A percentile compares a stretch with the other conserved stretches of the same genome.
Conservation (phyloP, 2,797 vertebrate species). For the Alectoris magna region DNA sequence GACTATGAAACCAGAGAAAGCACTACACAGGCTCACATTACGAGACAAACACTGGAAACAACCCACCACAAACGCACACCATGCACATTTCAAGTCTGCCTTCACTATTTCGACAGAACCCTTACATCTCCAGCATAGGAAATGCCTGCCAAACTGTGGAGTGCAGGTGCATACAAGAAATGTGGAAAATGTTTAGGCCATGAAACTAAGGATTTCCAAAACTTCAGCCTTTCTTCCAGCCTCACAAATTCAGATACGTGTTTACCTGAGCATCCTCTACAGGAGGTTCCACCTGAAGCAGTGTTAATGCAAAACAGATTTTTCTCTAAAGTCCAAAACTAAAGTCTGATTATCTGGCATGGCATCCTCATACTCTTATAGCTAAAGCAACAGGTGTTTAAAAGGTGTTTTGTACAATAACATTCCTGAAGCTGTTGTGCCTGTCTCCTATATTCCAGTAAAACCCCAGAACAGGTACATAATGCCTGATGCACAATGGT, state of each 20-base stretch:
- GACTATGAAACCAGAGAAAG: not conserved
- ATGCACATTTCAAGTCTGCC: not conserved
- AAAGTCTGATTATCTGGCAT: not conserved
- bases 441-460: not conserved
- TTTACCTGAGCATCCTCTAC: not conserved
- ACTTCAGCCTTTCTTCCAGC: not conserved
- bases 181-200: not conserved
- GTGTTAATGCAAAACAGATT: not conserved
- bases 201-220: accelerated
- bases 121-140: too few species aligned
- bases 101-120: not conserved
- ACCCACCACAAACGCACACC: not conserved
- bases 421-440: not conserved
- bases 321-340: not conserved
- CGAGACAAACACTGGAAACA: accelerated
- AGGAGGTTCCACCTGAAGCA: accelerated
- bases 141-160: not conserved
- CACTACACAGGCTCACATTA: not conserved
- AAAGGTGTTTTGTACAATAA: not conserved
- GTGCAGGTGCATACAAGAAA: not conserved
- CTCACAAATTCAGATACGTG: accelerated
- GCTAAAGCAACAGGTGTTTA: not conserved
- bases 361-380: accelerated
- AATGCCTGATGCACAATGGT: accelerated
- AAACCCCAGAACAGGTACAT: accelerated